These are phyloP conservation scores for Macrobrachium rosenbergii DNA, from an alignment of 1,140 invertebrate genomes.

Conservation along the genomic window DNA sequence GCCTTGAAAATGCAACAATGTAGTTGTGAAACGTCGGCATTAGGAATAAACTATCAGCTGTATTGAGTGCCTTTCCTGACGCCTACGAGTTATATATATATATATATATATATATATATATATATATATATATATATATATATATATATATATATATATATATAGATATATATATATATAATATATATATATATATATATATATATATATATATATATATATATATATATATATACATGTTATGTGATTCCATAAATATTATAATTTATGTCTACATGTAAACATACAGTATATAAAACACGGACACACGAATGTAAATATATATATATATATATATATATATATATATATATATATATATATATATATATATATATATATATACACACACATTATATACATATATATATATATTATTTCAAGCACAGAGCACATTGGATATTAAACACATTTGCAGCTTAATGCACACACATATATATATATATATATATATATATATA, in stretches of 20 bases:
- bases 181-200: conserved; percentile 16
- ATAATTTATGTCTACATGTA: background rate
- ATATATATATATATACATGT: background rate
- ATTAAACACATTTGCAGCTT: too few relatives aligned
- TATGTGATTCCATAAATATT: background rate
- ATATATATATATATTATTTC: background rate
- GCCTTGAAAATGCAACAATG: too few relatives aligned
- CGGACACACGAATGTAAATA: too few relatives aligned
- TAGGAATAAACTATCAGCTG: too few relatives aligned
- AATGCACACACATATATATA: too few relatives aligned
- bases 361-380: conserved; percentile 19
- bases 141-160: conserved; percentile 4
- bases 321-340: background rate
- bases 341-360: background rate
- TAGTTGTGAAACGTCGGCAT: too few relatives aligned
- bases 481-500: too few relatives aligned
- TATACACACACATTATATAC: background rate
- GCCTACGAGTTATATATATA: too few relatives aligned
- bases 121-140: background rate
- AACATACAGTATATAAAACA: background rate
- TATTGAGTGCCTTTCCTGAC: too few relatives aligned
- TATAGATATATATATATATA: conserved; percentile 14
- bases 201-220: conserved; percentile 22
- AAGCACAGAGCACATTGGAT: too few relatives aligned
- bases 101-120: too few relatives aligned